A percentile compares a stretch with the other conserved stretches of the same genome.
These are phyloP conservation scores for Leptinotarsa defecta DNA, from an alignment of 1,140 invertebrate species.

Conservation along the genomic window DNA sequence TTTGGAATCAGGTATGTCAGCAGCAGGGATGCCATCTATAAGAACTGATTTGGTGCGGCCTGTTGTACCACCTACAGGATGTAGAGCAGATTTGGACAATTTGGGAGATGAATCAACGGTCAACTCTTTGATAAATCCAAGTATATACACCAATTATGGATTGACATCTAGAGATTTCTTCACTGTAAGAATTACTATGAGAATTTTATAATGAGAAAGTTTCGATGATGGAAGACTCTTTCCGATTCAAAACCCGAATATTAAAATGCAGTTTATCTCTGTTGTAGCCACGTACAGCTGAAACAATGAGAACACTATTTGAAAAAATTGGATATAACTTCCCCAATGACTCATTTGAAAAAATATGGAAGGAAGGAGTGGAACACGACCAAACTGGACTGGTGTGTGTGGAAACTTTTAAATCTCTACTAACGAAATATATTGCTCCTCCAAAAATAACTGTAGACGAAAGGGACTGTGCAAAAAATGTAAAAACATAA, in stretches of 20 bases:
- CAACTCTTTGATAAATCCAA: conserved; percentile 46
- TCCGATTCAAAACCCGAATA: too few species aligned
- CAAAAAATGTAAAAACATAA: conserved; percentile 5
- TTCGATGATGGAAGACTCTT: too few species aligned
- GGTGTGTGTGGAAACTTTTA: conserved; percentile 53
- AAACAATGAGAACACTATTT: conserved; percentile 47
- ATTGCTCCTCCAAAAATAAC: conserved; percentile 25
- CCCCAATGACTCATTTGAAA: conserved; percentile 45
- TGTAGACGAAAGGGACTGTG: conserved; percentile 36
- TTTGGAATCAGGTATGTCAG: conserved; percentile 32
- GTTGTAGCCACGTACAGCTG: conserved; percentile 47
- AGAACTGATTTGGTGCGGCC: conserved; percentile 40
- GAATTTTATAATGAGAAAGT: too few species aligned
- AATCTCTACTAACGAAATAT: conserved; percentile 39
- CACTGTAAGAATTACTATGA: conserved; percentile 34
- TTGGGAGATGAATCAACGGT: conserved; percentile 46
- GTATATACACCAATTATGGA: conserved; percentile 48
- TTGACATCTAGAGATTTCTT: conserved; percentile 48
- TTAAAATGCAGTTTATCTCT: background rate
- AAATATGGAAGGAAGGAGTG: conserved; percentile 48
- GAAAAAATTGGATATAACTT: conserved; percentile 49
- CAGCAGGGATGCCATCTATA: conserved; percentile 45
- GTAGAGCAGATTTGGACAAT: conserved; percentile 43
- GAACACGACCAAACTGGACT: conserved; percentile 46
- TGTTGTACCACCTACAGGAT: conserved; percentile 30